phyloP scores from a whole-genome alignment of 37 sponge, comb jelly and placozoan species.

The Petrosia ficiformis region DNA sequence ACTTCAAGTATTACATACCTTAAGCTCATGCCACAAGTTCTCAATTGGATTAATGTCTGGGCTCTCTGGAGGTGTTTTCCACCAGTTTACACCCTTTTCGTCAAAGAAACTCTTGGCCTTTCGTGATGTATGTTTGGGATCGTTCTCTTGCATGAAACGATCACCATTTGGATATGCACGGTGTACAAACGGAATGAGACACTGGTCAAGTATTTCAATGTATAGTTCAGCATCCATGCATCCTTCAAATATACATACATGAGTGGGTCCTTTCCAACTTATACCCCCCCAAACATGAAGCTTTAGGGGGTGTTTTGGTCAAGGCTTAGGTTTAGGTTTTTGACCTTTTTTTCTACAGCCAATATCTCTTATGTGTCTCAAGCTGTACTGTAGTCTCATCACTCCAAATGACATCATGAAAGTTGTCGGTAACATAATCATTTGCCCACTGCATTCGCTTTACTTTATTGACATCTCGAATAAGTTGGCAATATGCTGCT shows the following conservation, averaged over 20 bases:
- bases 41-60: constrained; percentile 40
- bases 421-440: neutral
- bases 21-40: constrained; percentile 17
- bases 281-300: constrained; percentile 5
- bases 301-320: constrained; percentile 2
- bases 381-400: no score
- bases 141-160: constrained; percentile 31
- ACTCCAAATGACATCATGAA: no score
- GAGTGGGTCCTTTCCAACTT: neutral
- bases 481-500: constrained; percentile 2
- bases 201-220: neutral
- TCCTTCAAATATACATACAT: neutral
- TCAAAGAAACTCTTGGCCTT: constrained; percentile 11
- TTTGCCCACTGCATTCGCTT: neutral
- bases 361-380: no score
- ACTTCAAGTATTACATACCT: neutral
- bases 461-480: neutral
- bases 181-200: neutral
- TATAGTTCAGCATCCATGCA: neutral
- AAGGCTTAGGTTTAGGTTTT: no score
- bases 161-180: neutral
- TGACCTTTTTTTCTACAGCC: no score
- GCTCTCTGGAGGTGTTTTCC: constrained; percentile 23
- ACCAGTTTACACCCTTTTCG: constrained; percentile 26
- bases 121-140: constrained; percentile 24